These are phyloP conservation scores for Megamerina dolium DNA, from an alignment of 2,888 invertebrate genomes.

Conservation along the genomic window DNA sequence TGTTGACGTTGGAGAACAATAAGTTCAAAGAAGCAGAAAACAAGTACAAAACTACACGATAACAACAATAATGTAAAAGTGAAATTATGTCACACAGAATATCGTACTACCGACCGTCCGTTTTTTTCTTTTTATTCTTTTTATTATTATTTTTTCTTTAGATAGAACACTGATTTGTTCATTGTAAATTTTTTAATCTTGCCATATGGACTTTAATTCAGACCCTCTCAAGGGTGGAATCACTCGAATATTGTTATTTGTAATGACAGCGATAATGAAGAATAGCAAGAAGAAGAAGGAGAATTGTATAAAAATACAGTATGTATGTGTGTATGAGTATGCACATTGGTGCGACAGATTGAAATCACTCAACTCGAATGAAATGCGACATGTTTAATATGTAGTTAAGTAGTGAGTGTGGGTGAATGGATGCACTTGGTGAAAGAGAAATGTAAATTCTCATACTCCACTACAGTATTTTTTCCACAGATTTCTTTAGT, in stretches of 20 bases:
- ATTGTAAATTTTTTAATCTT: conserved; percentile 46
- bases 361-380: conserved; percentile 48
- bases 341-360: conserved; percentile 42
- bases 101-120: too few relatives aligned
- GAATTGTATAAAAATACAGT: conserved; percentile 9
- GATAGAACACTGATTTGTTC: too few relatives aligned
- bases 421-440: too few relatives aligned
- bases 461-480: too few relatives aligned
- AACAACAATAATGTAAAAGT: too few relatives aligned
- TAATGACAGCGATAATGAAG: conserved; percentile 7
- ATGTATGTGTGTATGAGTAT: too few relatives aligned
- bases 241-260: conserved; percentile 20
- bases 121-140: too few relatives aligned
- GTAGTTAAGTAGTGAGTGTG: conserved; percentile 6
- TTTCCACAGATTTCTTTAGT: too few relatives aligned
- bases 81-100: conserved; percentile 39
- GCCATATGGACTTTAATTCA: conserved; percentile 48
- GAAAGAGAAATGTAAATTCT: too few relatives aligned
- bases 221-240: conserved; percentile 25
- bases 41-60: too few relatives aligned
- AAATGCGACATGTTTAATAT: conserved; percentile 40
- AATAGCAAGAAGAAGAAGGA: conserved; percentile 5
- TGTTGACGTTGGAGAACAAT: too few relatives aligned
- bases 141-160: too few relatives aligned
- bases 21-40: conserved; percentile 15